Conservation (phyloP, 2,888 invertebrate genomes). For the Rhogogaster chlorosoma region DNA sequence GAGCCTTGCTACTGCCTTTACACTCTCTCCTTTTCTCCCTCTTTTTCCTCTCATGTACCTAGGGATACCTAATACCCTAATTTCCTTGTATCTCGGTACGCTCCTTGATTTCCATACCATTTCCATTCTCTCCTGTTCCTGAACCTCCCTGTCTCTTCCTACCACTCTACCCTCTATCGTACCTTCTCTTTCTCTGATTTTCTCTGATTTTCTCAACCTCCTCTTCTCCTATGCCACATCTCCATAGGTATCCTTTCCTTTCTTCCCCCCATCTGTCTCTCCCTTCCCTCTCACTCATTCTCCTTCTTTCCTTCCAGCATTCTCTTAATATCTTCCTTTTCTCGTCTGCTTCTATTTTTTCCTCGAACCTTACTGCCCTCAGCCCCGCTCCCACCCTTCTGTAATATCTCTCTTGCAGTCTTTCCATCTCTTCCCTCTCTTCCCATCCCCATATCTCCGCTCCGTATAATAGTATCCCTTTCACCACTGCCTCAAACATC, state of each 20-base stretch:
- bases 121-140: slow-evolving; percentile 41
- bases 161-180: slow-evolving; percentile 28
- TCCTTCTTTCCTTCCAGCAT: slow-evolving; percentile 29
- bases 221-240: slow-evolving; percentile 51
- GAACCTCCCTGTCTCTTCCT: slow-evolving; percentile 48
- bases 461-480: too few relatives aligned
- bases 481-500: too few relatives aligned
- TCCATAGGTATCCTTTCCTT: slow-evolving; percentile 49
- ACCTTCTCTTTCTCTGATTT: slow-evolving; percentile 39
- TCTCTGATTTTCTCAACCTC: slow-evolving; percentile 53
- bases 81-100: too few relatives aligned
- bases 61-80: too few relatives aligned
- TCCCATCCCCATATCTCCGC: too few relatives aligned
- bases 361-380: too few relatives aligned
- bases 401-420: too few relatives aligned
- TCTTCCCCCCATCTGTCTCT: slow-evolving; percentile 50
- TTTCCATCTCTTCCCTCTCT: too few relatives aligned
- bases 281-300: not conserved
- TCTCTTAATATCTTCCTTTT: not conserved
- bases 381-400: too few relatives aligned
- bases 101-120: too few relatives aligned
- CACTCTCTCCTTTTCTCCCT: not conserved
- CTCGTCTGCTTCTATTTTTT: too few relatives aligned
- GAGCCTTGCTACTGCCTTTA: slow-evolving; percentile 19
- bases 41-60: too few relatives aligned